Conservation (phyloP, 2,888 invertebrate species). For the Xylocampa areola region DNA sequence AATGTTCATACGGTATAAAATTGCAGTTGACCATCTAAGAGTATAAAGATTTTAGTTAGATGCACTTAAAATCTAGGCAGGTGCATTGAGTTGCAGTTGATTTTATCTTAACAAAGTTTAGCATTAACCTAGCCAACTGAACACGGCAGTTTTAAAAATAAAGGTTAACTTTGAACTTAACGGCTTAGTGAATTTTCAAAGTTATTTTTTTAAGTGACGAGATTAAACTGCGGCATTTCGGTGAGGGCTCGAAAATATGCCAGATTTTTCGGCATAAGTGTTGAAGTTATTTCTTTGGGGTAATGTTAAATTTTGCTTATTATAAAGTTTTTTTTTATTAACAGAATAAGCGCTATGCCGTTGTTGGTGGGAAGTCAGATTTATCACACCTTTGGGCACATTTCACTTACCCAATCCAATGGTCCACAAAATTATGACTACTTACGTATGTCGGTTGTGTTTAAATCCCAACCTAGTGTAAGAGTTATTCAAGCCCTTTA, state of each 20-base stretch:
- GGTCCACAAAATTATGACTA: no score
- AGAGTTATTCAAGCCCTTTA: no score
- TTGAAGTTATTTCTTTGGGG: constrained; percentile 2
- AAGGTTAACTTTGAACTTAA: constrained; percentile 41
- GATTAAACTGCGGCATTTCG: constrained; percentile 31
- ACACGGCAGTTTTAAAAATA: constrained; percentile 50
- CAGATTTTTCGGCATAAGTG: constrained; percentile 23
- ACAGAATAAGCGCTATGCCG: no score
- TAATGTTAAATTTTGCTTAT: constrained; percentile 8
- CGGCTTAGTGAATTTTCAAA: constrained; percentile 51
- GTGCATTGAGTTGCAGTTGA: constrained; percentile 35
- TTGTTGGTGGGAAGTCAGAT: no score
- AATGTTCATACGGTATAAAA: constrained; percentile 49
- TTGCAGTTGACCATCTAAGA: constrained; percentile 37
- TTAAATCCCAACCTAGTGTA: no score
- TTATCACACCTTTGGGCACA: no score
- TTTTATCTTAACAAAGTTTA: constrained; percentile 44
- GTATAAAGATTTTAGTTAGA: constrained; percentile 59
- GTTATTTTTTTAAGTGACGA: constrained; percentile 46
- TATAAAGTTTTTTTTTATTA: no score
- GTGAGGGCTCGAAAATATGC: constrained; percentile 31
- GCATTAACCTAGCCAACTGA: constrained; percentile 37
- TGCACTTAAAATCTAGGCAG: constrained; percentile 58
- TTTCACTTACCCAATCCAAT: no score
- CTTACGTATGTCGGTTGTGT: no score